Evolutionary conservation across 2,888 invertebrate species (phyloP).

Genomic region (Phymatocera aterrima): DNA sequence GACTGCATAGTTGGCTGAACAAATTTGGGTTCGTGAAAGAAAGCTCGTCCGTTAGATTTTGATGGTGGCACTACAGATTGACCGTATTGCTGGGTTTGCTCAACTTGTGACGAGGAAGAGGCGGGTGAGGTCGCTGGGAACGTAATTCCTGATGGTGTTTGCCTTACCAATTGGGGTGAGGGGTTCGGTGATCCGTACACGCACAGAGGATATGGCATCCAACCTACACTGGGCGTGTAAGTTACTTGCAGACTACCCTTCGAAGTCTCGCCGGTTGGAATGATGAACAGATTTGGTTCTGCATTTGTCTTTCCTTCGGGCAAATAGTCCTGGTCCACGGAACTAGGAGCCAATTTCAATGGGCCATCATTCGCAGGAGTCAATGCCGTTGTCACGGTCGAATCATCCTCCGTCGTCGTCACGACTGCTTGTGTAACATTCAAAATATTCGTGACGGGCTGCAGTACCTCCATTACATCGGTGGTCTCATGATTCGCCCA

Average conservation of each 20-base stretch:
- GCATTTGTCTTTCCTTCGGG: slow-evolving; percentile 26
- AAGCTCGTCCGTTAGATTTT: slow-evolving; percentile 45
- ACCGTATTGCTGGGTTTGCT: slow-evolving; percentile 5
- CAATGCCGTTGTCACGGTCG: not conserved
- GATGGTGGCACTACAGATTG: slow-evolving; percentile 8
- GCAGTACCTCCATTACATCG: not conserved
- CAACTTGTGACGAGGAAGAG: not conserved
- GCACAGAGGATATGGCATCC: slow-evolving; percentile 64
- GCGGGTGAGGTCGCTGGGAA: slow-evolving; percentile 50
- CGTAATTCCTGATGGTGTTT: slow-evolving; percentile 37
- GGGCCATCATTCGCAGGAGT: not conserved
- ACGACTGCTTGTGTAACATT: not conserved
- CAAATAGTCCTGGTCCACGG: not conserved
- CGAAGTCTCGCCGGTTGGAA: slow-evolving; percentile 62
- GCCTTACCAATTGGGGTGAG: slow-evolving; percentile 28
- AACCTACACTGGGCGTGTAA: slow-evolving; percentile 58
- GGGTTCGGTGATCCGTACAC: slow-evolving; percentile 52
- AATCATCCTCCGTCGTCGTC: slow-evolving; percentile 1
- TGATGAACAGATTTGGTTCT: slow-evolving; percentile 45
- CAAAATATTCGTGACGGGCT: not conserved
- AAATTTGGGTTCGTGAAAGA: slow-evolving; percentile 43
- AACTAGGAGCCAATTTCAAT: not conserved
- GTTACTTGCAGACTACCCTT: slow-evolving; percentile 66
- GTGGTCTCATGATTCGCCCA: not conserved
- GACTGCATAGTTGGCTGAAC: slow-evolving; percentile 46